phyloP scores from a whole-genome alignment of 2,113 vertebrate species.

The Fulmarus glacialis region DNA sequence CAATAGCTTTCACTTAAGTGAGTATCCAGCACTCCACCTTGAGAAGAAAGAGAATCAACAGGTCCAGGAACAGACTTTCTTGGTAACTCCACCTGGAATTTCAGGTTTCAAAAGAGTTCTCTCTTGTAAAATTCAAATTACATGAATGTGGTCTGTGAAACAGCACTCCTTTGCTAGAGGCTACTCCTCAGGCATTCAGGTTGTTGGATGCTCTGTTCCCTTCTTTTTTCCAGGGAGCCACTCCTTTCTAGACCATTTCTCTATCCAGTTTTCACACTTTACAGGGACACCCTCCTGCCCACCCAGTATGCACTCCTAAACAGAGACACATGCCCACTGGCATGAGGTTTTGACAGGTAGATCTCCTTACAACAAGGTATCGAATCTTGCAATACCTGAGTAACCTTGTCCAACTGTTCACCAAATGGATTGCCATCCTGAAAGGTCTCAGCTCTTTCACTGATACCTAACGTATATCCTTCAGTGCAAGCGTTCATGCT shows the following conservation, averaged over 20 bases:
- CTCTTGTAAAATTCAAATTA: neutral
- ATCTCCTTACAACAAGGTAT: neutral
- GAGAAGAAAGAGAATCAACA: neutral
- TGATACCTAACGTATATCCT: fast-evolving
- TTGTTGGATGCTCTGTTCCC: neutral
- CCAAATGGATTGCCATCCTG: neutral
- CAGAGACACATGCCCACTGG: neutral
- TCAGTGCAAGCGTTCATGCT: fast-evolving
- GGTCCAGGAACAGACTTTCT: neutral
- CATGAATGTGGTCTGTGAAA: neutral
- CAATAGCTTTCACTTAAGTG: neutral
- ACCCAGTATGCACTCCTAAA: neutral
- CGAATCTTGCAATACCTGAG: neutral
- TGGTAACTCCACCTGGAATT: neutral
- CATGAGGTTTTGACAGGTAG: fast-evolving
- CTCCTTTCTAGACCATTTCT: neutral
- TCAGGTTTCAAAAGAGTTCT: neutral
- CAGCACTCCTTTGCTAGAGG: neutral
- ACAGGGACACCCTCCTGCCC: neutral
- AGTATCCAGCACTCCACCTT: neutral
- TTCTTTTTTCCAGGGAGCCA: neutral
- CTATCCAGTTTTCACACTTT: neutral
- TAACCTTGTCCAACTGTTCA: neutral
- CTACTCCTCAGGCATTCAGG: neutral
- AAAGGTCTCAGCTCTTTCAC: neutral